Evolutionary conservation across 2,113 vertebrate species (phyloP).

Genomic region (Antennarius striatus): DNA sequence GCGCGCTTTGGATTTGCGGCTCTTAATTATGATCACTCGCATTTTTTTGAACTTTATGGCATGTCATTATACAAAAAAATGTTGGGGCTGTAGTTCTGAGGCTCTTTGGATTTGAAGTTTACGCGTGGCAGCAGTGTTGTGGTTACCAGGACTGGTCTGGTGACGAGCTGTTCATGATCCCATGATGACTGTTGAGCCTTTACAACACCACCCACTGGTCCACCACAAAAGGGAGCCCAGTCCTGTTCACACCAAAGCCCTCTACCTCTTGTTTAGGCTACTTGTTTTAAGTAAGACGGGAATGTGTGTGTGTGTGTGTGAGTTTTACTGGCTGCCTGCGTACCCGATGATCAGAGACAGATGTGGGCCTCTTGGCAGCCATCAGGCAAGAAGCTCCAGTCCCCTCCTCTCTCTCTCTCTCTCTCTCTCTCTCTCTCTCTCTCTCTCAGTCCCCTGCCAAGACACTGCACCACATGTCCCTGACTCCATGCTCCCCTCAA

Average conservation of each 20-base stretch:
- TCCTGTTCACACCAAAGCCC: constrained; percentile 10
- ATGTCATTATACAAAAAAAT: neutral
- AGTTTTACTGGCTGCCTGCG: constrained; percentile 42
- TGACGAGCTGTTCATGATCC: constrained; percentile 32
- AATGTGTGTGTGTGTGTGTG: neutral
- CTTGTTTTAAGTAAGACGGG: constrained; percentile 54
- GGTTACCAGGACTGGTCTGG: neutral
- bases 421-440: constrained; percentile 19
- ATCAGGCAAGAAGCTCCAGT: constrained; percentile 47
- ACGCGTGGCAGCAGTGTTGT: neutral
- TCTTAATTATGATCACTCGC: neutral
- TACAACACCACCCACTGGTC: constrained; percentile 36
- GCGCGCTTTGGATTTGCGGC: neutral
- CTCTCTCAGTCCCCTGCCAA: constrained; percentile 54
- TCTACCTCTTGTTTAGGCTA: constrained; percentile 40
- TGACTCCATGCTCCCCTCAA: constrained; percentile 52
- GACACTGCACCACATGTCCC: constrained; percentile 62
- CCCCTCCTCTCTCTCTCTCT: constrained; percentile 1
- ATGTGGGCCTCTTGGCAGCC: constrained; percentile 75
- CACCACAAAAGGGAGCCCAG: constrained; percentile 1
- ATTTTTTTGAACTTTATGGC: neutral
- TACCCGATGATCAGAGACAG: constrained; percentile 73
- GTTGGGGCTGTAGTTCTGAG: neutral
- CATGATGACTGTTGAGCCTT: constrained; percentile 23
- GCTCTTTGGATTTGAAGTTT: neutral